Evolutionary conservation across 2,888 invertebrate species (phyloP).

Genomic region (Microchrysa polita): DNA sequence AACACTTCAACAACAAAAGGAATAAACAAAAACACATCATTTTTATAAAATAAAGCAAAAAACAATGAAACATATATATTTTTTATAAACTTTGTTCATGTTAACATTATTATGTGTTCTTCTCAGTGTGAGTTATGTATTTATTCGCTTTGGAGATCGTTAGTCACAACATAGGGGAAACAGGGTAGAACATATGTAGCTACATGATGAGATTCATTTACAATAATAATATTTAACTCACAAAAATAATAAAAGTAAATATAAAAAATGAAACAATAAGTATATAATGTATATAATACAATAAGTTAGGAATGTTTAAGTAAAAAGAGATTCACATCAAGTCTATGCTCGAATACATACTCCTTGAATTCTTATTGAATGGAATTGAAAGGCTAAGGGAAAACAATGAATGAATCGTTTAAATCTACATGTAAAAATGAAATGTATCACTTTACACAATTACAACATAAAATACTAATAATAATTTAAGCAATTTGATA

Average conservation of each 20-base stretch:
- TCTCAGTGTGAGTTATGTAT: not conserved
- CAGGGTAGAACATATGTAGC: too few species aligned
- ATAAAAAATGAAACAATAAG: slow-evolving; percentile 13
- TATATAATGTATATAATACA: slow-evolving; percentile 12
- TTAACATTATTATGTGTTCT: slow-evolving; percentile 18
- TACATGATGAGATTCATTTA: slow-evolving; percentile 17
- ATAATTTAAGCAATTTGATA: too few species aligned
- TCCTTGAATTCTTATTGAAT: not conserved
- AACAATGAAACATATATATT: slow-evolving; percentile 32
- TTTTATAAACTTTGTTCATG: slow-evolving; percentile 43
- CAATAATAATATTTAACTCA: not conserved
- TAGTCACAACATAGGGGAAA: slow-evolving; percentile 41
- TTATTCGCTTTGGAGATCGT: slow-evolving; percentile 33
- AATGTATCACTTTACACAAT: too few species aligned
- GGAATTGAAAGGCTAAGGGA: not conserved
- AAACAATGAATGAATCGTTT: slow-evolving; percentile 9
- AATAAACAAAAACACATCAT: too few species aligned
- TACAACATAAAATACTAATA: too few species aligned
- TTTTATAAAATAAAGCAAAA: slow-evolving; percentile 23
- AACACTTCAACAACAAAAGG: too few species aligned
- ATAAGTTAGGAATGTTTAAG: slow-evolving; percentile 42
- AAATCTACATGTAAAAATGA: not conserved
- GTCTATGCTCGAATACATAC: not conserved
- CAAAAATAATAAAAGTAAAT: not conserved
- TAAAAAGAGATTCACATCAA: slow-evolving; percentile 19